Evolutionary conservation across 2,888 invertebrate species (phyloP).

Genomic region (Lysandra coridon): DNA sequence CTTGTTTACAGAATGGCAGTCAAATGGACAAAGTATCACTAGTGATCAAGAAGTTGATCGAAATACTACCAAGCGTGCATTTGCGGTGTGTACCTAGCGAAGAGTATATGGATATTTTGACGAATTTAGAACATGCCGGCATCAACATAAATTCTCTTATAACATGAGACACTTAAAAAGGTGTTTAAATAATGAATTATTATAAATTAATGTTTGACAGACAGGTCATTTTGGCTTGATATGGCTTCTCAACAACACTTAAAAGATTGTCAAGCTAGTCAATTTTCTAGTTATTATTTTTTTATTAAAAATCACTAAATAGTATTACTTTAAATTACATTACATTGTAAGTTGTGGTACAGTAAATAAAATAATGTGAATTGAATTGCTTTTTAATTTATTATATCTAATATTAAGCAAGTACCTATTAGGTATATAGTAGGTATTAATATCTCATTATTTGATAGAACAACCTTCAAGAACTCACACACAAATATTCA

Average conservation of each 20-base stretch:
- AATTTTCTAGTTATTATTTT: too few species aligned
- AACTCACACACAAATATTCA: background rate
- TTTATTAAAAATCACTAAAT: background rate
- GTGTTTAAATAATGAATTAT: background rate
- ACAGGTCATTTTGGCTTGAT: too few species aligned
- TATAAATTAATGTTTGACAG: background rate
- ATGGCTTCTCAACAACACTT: too few species aligned
- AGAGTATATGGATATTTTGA: constrained; percentile 34
- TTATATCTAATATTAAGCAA: constrained; percentile 24
- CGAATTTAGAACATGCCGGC: constrained; percentile 24
- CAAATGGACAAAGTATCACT: constrained; percentile 45
- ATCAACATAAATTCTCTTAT: background rate
- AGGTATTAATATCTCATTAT: constrained; percentile 16
- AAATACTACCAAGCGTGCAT: constrained; percentile 41
- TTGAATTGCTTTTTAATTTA: constrained; percentile 26
- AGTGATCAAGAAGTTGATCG: constrained; percentile 47
- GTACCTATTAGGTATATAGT: constrained; percentile 6
- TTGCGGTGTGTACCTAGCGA: constrained; percentile 33
- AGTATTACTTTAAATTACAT: background rate
- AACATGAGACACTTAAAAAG: background rate
- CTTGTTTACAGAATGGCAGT: constrained; percentile 50
- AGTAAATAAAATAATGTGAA: constrained; percentile 3
- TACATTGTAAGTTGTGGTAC: background rate
- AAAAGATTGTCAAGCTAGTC: too few species aligned
- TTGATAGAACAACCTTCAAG: constrained; percentile 15